phyloP scores from a whole-genome alignment of 2,888 invertebrate species.

The Drosophila stalkeri region DNA sequence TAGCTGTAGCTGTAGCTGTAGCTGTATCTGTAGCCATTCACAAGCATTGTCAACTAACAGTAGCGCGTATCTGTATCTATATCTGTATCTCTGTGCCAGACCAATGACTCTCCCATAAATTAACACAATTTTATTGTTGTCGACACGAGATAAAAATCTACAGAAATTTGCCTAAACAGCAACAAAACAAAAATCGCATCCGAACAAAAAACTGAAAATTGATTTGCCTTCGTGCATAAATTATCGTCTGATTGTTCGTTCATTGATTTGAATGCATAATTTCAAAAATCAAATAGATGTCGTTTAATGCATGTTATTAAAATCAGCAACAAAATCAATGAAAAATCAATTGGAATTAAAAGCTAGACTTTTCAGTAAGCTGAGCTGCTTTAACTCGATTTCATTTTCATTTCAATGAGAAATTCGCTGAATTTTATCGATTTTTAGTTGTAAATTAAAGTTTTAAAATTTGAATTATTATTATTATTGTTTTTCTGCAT shows the following conservation, averaged over 20 bases:
- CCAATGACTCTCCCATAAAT: constrained; percentile 73
- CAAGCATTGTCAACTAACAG: constrained; percentile 44
- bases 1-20: constrained; percentile 35
- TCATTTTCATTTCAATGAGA: not conserved
- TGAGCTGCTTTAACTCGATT: not conserved
- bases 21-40: constrained; percentile 30
- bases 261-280: constrained; percentile 63
- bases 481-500: not conserved
- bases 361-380: not conserved
- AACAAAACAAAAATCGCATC: constrained; percentile 61
- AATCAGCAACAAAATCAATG: constrained; percentile 31
- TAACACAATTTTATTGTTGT: constrained; percentile 81
- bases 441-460: not conserved
- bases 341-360: constrained; percentile 20
- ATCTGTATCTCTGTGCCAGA: constrained; percentile 23
- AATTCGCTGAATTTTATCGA: not conserved
- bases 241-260: constrained; percentile 45
- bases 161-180: constrained; percentile 76
- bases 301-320: constrained; percentile 70
- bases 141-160: constrained; percentile 77
- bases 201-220: constrained; percentile 65
- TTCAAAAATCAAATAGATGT: constrained; percentile 68
- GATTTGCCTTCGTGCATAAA: constrained; percentile 72
- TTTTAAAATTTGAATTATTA: not conserved
- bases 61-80: constrained; percentile 31